Evolutionary conservation across 2,888 invertebrate genomes (phyloP), one percentile per base, ranked within the genome.

Genomic region (Drosophila pegasa): DNA sequence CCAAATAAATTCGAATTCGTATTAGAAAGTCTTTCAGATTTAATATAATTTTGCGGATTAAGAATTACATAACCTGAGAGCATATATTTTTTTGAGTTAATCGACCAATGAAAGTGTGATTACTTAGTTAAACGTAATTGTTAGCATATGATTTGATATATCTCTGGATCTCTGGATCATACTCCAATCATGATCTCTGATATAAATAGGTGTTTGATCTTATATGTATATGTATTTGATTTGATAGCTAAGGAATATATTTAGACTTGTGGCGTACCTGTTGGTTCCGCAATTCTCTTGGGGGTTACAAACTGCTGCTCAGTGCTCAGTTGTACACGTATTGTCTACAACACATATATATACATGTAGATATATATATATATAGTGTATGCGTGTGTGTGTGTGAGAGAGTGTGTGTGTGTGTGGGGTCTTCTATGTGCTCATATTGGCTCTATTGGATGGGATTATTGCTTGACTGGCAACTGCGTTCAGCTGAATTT

Each of bases 241-340:
- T 47, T 12, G 25, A 35, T 22, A 25, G 22, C 43, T 43, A 35
- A 8, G 3, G 22, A 55, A 33, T 25, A 31, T 27, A 14, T 38
- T 56, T 16, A 8, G 18, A 12, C 16, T 52, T 14, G 22, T 43
- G 59, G 66, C 67, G 71, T 88, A 89, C 89, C 90, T 89, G 85
- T 89, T 88, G 90, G 89, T 82, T 89, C 89, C 82, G 90, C 89
- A 89, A 89, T 82, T 89, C 89, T 87, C 90, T 82, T 75, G 78
- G 76, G 79, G 67, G 27, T 45, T 45, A 79, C 66, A 73, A 78
- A 71, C 69, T 71, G 71, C 68, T 77, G 84, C 72, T 16, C 43
- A 69, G 63, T 62, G 71, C 66, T 72, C 66, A 70, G 81, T 77
- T 77, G 77, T 62, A 68, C 64, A 58, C 37, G 64, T 60, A 75